phyloP scores from a whole-genome alignment of 2,888 invertebrate species.

The Entomobrya proxima region DNA sequence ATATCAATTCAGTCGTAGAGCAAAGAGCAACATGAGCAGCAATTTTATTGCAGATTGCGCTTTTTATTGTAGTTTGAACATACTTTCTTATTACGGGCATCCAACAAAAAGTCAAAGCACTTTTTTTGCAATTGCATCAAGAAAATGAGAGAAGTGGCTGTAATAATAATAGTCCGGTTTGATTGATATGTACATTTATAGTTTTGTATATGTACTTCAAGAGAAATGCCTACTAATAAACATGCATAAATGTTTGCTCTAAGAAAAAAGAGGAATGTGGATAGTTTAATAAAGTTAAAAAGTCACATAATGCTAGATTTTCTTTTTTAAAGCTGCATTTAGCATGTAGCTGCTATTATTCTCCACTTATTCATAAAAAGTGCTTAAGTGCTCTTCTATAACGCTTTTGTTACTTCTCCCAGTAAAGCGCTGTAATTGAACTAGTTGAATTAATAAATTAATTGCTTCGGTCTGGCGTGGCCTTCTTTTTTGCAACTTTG shows the following conservation, averaged over 20 bases:
- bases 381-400: neutral
- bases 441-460: no score
- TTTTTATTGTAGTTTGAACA: neutral
- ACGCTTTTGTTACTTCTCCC: neutral
- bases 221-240: neutral
- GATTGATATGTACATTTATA: conserved; percentile 18
- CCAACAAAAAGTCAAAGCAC: neutral
- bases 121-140: conserved; percentile 16
- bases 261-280: neutral
- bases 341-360: neutral
- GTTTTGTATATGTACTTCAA: neutral
- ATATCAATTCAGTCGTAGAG: neutral
- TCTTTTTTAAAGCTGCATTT: no score
- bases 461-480: neutral
- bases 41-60: conserved; percentile 20
- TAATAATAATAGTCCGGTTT: conserved; percentile 6
- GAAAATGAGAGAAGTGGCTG: neutral
- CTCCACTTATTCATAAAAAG: neutral
- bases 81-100: neutral
- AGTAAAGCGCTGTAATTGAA: neutral
- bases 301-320: no score
- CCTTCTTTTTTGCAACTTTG: neutral
- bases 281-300: no score
- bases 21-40: neutral
- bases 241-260: neutral